These are phyloP conservation scores for Drosophila sproati DNA, from an alignment of 1,140 invertebrate genomes.

Conservation along the genomic window DNA sequence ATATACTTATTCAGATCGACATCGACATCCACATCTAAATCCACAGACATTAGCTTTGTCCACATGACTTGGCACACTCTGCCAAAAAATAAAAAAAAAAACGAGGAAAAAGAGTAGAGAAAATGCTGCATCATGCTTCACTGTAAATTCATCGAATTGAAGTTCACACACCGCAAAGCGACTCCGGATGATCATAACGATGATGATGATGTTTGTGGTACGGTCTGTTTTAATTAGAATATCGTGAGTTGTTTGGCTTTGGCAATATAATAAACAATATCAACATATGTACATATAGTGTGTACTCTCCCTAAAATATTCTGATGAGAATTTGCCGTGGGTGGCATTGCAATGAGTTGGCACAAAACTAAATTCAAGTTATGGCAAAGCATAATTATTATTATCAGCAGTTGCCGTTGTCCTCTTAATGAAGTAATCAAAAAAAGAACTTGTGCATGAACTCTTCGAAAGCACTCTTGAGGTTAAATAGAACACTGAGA, in stretches of 20 bases:
- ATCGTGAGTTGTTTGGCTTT: slow-evolving; percentile 82
- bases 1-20: slow-evolving; percentile 6
- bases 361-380: slow-evolving; percentile 47
- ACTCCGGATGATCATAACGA: slow-evolving; percentile 37
- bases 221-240: slow-evolving; percentile 76
- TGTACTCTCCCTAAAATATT: no score
- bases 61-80: slow-evolving; percentile 58
- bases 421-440: slow-evolving; percentile 81
- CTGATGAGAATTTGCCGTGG: slow-evolving; percentile 46
- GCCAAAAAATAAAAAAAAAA: slow-evolving; percentile 2
- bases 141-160: slow-evolving; percentile 69
- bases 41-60: slow-evolving; percentile 75
- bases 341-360: slow-evolving; percentile 69
- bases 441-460: slow-evolving; percentile 39
- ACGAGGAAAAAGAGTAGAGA: not conserved
- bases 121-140: slow-evolving; percentile 71
- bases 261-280: slow-evolving; percentile 80
- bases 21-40: slow-evolving; percentile 41
- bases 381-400: slow-evolving; percentile 66
- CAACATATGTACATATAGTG: slow-evolving; percentile 1
- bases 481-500: slow-evolving; percentile 12
- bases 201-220: slow-evolving; percentile 19
- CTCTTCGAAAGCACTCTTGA: slow-evolving; percentile 9
- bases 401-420: slow-evolving; percentile 72
- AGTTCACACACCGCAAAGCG: slow-evolving; percentile 56